A percentile compares a stretch with the other conserved stretches of the same genome.
These are phyloP conservation scores for Tetraneura akinire DNA, from an alignment of 1,140 invertebrate species.

Conservation along the genomic window DNA sequence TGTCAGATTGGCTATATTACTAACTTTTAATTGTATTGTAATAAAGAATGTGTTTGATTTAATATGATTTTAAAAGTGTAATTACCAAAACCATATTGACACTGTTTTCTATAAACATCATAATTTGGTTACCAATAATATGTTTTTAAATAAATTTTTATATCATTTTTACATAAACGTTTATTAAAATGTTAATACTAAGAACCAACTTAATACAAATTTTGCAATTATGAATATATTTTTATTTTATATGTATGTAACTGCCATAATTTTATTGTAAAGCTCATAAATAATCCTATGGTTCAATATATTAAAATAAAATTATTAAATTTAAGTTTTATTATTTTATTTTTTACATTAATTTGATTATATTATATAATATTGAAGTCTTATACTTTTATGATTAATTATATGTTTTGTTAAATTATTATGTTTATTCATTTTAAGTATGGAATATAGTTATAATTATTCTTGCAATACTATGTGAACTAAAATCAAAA, in stretches of 20 bases:
- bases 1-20: background rate
- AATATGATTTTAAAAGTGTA: background rate
- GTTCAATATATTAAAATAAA: background rate
- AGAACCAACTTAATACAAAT: background rate
- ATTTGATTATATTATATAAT: no score
- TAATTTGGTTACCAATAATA: background rate
- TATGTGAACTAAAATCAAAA: conserved; percentile 37
- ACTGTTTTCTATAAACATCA: background rate
- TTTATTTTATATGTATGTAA: background rate
- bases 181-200: background rate
- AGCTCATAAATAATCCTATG: background rate
- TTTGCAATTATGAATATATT: background rate
- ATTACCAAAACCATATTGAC: background rate
- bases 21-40: no score
- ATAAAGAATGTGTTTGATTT: no score
- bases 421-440: conserved; percentile 5
- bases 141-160: conserved; percentile 23
- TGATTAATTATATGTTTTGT: conserved; percentile 13
- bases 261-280: conserved; percentile 25
- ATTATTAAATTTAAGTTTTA: background rate
- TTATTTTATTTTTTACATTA: no score
- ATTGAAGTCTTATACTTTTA: no score
- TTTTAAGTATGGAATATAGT: conserved; percentile 6
- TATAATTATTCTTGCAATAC: background rate
- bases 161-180: background rate